phyloP scores from a whole-genome alignment of 2,888 invertebrate genomes.

The Microchrysa polita region DNA sequence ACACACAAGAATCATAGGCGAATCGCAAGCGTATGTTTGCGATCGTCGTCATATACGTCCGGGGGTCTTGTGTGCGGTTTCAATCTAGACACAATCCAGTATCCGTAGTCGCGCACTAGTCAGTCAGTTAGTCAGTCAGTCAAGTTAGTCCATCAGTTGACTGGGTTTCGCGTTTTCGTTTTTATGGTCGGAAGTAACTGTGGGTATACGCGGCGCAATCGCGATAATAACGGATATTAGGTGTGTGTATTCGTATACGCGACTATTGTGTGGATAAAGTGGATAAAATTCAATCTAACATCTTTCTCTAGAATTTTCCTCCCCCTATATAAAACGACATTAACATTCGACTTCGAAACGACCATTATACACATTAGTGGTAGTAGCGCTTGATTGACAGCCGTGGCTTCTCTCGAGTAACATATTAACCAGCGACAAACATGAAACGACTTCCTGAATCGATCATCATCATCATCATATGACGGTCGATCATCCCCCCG shows the following conservation, averaged over 20 bases:
- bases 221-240: slow-evolving; percentile 38
- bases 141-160: not conserved
- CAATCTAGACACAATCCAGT: not conserved
- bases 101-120: slow-evolving; percentile 9
- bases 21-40: slow-evolving; percentile 30
- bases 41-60: slow-evolving; percentile 30
- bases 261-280: no score
- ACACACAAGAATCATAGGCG: slow-evolving; percentile 38
- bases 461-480: no score
- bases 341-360: no score
- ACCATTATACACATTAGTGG: no score
- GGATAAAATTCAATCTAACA: no score
- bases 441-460: slow-evolving; percentile 32
- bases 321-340: no score
- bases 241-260: not conserved
- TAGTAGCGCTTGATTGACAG: no score
- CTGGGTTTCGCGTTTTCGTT: slow-evolving; percentile 35
- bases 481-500: no score
- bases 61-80: not conserved
- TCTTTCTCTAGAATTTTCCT: no score
- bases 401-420: not conserved
- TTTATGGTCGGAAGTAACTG: slow-evolving; percentile 41
- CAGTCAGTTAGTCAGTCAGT: slow-evolving; percentile 4
- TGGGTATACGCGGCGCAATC: slow-evolving; percentile 31
- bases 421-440: slow-evolving; percentile 21